Base-by-base conservation (phyloP, 2,797 vertebrate species). In the Anas acuta region DNA sequence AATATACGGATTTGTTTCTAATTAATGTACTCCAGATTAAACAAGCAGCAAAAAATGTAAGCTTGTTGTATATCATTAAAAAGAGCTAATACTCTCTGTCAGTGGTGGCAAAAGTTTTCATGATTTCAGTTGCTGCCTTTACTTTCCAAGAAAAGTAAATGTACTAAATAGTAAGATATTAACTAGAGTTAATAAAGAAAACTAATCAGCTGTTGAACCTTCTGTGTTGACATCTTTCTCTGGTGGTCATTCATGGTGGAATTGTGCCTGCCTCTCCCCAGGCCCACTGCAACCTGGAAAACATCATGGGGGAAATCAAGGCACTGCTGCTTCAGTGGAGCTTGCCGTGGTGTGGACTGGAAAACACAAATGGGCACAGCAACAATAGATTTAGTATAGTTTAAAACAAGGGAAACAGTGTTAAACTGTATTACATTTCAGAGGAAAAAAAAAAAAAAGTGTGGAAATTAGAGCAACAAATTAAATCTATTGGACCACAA, bases 391-490 rank as follows among this genome's bases (percentile, higher is more conserved):
- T 93, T 73, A 71, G 92, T 84, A 77, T 93, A 92, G 92, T 95
- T 96, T 94, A 96, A 97, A 97, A 96, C 90, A 94, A 94, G 92
- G 86, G 92, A 94, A 97, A 96, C 47, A 73, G 81, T 56, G 91
- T 89, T 96, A 97, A 96, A 85, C 69, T 76, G 15, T 80, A 92
- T 89, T 95, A 81, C 90, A 84, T 86, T 96, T 97, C 90, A 85
- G 94, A 93, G 96, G 96, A 81, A 96, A 96, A 37, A 49, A 96
- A 49, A 96, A 47, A 51, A 97, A 95, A 94, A 19, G 66, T 95
- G 84, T 82, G 45, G 73, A 97, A 97, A 97, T 95, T 95, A 96
- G 62, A 97, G 91, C 75, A 97, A 93, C 73, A 96, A 96, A 97
- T 97, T 97, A 97, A 97, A 76, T 95, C 89, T 95, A 88, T 80